A percentile compares a stretch with the other conserved stretches of the same genome.
Conservation (phyloP, 1,140 invertebrate genomes). For the Drosophila subpulchrella region DNA sequence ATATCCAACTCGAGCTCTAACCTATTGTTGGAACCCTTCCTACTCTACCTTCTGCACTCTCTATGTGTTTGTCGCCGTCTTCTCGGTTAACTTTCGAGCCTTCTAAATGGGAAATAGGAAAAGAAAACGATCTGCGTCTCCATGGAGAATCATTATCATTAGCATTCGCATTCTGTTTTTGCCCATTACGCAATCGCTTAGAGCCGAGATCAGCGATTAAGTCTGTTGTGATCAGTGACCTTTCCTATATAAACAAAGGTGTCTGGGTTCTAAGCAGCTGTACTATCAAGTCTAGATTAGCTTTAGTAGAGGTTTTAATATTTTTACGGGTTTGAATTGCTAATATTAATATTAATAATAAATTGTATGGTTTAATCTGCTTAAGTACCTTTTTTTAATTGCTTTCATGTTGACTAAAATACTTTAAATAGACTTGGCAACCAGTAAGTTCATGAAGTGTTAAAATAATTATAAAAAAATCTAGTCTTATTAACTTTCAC, state of each 20-base stretch:
- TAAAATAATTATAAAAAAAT: no score
- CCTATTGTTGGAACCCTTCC: not conserved
- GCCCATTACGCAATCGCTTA: constrained; percentile 24
- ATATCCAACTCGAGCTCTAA: not conserved
- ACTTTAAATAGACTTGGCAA: no score
- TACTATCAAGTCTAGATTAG: not conserved
- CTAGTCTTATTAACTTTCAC: no score
- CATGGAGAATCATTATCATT: constrained; percentile 41
- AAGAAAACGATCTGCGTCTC: constrained; percentile 2
- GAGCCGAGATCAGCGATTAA: constrained; percentile 18
- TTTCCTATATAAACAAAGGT: constrained; percentile 4
- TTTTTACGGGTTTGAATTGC: not conserved
- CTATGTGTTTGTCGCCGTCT: no score
- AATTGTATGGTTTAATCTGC: no score
- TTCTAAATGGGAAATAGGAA: not conserved
- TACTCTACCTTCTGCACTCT: not conserved
- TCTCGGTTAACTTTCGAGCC: not conserved
- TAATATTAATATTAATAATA: no score
- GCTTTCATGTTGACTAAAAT: no score
- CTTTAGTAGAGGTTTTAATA: not conserved
- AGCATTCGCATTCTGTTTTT: constrained; percentile 38
- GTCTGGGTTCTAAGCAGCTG: not conserved
- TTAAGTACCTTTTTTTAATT: no score
- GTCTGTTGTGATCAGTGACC: constrained; percentile 19
- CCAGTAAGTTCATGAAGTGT: no score